These are phyloP conservation scores for Lontra canadensis DNA, from an alignment of 2,113 vertebrate genomes.

Conservation along the genomic window DNA sequence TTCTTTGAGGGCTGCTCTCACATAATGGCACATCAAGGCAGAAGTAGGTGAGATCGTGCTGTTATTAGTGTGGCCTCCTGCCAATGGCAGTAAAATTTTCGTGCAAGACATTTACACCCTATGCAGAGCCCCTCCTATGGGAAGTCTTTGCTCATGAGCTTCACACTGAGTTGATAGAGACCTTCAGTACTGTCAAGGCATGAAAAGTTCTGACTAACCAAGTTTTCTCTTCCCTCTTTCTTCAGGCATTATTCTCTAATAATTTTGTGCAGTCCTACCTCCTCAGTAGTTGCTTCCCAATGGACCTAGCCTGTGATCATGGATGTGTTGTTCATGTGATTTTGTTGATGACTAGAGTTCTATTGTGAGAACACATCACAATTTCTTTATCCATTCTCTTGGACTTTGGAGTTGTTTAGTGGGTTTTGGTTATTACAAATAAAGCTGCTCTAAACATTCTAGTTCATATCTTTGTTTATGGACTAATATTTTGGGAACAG, in stretches of 20 bases:
- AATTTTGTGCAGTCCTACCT: background rate
- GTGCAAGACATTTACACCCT: background rate
- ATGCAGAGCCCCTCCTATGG: fast-evolving
- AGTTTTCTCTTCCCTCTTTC: background rate
- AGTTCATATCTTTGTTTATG: background rate
- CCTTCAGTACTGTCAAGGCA: no score
- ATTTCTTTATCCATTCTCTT: background rate
- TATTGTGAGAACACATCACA: background rate
- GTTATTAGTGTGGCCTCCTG: background rate
- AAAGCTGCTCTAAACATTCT: background rate
- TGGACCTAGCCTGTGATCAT: background rate
- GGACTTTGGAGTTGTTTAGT: background rate
- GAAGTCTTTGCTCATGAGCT: background rate
- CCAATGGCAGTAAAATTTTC: background rate
- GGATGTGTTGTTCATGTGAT: background rate
- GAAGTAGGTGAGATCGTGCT: background rate
- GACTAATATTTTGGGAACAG: background rate
- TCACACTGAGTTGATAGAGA: background rate
- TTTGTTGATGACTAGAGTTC: background rate
- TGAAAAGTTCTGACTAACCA: background rate
- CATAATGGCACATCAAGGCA: background rate
- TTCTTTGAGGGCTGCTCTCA: background rate
- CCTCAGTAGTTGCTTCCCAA: background rate
- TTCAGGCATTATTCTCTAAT: background rate
- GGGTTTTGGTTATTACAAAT: background rate